Evolutionary conservation across 2,797 vertebrate genomes (phyloP).

Genomic region (Orestias chungarensis): DNA sequence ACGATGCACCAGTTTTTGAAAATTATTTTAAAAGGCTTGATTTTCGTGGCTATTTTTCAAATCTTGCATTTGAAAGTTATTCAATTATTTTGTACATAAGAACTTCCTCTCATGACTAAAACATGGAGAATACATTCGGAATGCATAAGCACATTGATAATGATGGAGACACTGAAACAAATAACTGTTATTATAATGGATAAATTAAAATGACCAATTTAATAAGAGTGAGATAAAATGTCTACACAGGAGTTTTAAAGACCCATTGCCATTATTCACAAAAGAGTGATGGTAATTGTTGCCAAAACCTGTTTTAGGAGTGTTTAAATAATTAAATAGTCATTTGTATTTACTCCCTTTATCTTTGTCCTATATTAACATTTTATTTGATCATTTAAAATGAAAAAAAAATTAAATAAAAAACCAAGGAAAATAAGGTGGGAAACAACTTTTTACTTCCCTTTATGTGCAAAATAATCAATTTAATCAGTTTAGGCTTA

Average conservation of each 20-base stretch:
- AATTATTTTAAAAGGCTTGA: not conserved
- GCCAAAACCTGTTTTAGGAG: not conserved
- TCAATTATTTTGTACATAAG: not conserved
- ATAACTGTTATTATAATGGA: not conserved
- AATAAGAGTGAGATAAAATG: not conserved
- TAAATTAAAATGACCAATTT: not conserved
- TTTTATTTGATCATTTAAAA: not conserved
- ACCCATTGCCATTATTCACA: not conserved
- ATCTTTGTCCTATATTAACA: not conserved
- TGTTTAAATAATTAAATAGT: not conserved
- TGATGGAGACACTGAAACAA: not conserved
- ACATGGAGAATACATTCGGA: not conserved
- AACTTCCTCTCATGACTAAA: not conserved
- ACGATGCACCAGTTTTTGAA: slow-evolving; percentile 20
- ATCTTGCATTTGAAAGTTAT: not conserved
- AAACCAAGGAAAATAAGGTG: not conserved
- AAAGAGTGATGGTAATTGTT: not conserved
- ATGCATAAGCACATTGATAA: not conserved
- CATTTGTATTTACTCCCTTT: not conserved
- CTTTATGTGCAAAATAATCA: not conserved
- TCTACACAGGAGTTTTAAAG: not conserved
- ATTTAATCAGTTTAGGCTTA: not conserved
- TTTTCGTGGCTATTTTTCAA: slow-evolving; percentile 13
- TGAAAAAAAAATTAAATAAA: not conserved
- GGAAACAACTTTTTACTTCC: not conserved